Conservation (phyloP, 2,113 vertebrate species). For the Bufo bufo region DNA sequence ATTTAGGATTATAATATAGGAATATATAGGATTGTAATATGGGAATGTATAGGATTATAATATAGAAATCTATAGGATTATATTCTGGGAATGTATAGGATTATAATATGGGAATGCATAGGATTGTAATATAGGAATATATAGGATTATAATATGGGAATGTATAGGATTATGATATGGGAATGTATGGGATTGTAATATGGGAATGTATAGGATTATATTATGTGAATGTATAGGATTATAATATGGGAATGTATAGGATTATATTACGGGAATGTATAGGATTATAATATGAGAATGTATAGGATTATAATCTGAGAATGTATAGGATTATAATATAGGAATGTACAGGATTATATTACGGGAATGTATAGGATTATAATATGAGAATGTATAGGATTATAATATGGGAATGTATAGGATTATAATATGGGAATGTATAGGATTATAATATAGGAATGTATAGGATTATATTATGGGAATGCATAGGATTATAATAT, state of each 20-base stretch:
- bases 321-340: neutral
- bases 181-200: neutral
- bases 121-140: neutral
- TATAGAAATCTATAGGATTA: neutral
- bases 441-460: neutral
- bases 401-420: neutral
- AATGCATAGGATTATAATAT: neutral
- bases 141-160: neutral
- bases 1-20: too few relatives aligned
- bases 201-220: neutral
- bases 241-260: neutral
- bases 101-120: neutral
- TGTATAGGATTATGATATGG: neutral
- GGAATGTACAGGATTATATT: neutral
- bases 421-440: too few relatives aligned
- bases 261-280: neutral
- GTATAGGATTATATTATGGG: neutral
- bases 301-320: neutral
- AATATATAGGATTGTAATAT: neutral
- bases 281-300: neutral
- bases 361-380: too few relatives aligned
- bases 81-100: too few relatives aligned
- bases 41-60: neutral
- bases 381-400: too few relatives aligned
- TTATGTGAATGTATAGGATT: neutral